A percentile compares a stretch with the other conserved stretches of the same genome.
Evolutionary conservation across 2,888 invertebrate genomes (phyloP).

Genomic region (Stenichneumon culpator): DNA sequence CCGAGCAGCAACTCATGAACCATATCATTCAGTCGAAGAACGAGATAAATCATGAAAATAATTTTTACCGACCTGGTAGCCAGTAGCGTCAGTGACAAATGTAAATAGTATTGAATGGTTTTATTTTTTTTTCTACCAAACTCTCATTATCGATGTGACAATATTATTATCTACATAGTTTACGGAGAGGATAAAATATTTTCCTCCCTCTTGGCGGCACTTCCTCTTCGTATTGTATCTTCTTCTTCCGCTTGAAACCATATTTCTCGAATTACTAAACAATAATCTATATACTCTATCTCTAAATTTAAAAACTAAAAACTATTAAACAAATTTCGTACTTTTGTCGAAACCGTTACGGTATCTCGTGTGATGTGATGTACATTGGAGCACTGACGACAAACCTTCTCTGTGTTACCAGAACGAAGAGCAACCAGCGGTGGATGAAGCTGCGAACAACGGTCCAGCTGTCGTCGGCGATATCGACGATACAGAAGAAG

Average conservation of each 20-base stretch:
- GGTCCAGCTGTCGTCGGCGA: constrained; percentile 95
- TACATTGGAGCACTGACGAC: constrained; percentile 1
- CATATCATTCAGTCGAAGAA: constrained; percentile 33
- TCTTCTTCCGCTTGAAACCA: constrained; percentile 28
- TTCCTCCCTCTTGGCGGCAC: neutral
- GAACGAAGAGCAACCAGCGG: constrained; percentile 97
- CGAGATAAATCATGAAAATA: constrained; percentile 6
- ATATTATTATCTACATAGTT: constrained; percentile 2
- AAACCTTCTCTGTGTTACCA: constrained; percentile 83
- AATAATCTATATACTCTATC: neutral
- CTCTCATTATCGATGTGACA: constrained; percentile 5
- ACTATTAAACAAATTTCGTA: neutral
- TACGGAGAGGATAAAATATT: constrained; percentile 22
- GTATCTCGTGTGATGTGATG: neutral
- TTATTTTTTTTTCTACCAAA: neutral
- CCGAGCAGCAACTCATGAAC: neutral
- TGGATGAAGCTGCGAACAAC: constrained; percentile 98
- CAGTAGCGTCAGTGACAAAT: neutral
- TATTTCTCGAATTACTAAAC: constrained; percentile 17
- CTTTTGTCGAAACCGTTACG: neutral
- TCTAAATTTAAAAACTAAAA: neutral
- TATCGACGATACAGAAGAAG: constrained; percentile 92
- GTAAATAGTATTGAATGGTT: neutral
- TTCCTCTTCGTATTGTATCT: constrained; percentile 16
- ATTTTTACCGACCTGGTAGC: neutral